Conservation (phyloP, 2,888 invertebrate species). For the Epistrophella euchroma region DNA sequence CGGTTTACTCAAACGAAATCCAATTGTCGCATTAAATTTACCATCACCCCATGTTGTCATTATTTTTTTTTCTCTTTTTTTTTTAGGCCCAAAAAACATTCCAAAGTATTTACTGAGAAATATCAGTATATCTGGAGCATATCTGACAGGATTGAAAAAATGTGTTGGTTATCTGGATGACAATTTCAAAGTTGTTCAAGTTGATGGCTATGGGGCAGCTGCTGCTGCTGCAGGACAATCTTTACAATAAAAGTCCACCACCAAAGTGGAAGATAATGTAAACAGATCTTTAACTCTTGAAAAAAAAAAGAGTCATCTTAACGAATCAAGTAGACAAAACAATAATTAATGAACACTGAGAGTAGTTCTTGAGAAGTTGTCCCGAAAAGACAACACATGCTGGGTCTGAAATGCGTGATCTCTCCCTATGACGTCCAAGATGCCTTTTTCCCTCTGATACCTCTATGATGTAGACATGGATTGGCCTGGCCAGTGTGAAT, state of each 20-base stretch:
- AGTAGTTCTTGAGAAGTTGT: slow-evolving; percentile 45
- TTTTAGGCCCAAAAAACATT: slow-evolving; percentile 7
- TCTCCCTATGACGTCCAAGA: slow-evolving; percentile 16
- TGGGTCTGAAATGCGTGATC: slow-evolving; percentile 47
- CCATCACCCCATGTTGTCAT: slow-evolving; percentile 62
- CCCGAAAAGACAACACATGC: slow-evolving; percentile 40
- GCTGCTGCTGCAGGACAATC: background rate
- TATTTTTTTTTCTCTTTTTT: slow-evolving; percentile 6
- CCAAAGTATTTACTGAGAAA: background rate
- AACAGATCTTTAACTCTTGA: slow-evolving; percentile 55
- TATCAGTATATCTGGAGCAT: slow-evolving; percentile 58
- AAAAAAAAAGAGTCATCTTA: slow-evolving; percentile 50
- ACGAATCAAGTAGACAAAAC: slow-evolving; percentile 64
- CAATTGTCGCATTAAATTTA: slow-evolving; percentile 55
- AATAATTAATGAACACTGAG: slow-evolving; percentile 70
- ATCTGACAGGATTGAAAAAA: slow-evolving; percentile 37
- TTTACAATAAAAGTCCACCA: slow-evolving; percentile 13
- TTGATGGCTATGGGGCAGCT: slow-evolving; percentile 59
- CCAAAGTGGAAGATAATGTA: slow-evolving; percentile 42
- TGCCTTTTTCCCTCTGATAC: background rate
- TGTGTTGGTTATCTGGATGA: slow-evolving; percentile 45
- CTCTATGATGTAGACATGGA: background rate
- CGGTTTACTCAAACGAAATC: slow-evolving; percentile 55
- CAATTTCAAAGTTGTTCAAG: slow-evolving; percentile 56
- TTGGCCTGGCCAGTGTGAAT: slow-evolving; percentile 28